Evolutionary conservation across 1,140 invertebrate species (phyloP).

Genomic region (Leptopilina boulardi): DNA sequence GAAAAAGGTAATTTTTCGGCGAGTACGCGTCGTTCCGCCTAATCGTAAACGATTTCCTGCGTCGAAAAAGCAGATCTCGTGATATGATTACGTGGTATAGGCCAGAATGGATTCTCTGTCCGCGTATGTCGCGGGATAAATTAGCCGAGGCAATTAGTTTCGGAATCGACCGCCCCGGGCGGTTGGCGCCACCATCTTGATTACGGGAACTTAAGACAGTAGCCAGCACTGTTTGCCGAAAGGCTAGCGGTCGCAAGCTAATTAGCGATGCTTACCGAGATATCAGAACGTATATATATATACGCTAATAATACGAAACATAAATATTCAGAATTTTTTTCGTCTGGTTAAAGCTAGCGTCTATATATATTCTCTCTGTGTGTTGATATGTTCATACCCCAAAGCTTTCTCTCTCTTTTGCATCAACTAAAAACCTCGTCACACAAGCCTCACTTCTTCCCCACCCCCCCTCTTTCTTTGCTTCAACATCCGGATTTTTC

Average conservation of each 20-base stretch:
- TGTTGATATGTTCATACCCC: not conserved
- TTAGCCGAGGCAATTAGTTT: constrained; percentile 76
- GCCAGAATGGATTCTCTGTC: constrained; percentile 70
- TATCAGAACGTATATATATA: constrained; percentile 71
- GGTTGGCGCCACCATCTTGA: constrained; percentile 76
- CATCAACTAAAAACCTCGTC: not conserved
- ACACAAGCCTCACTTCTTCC: constrained; percentile 5
- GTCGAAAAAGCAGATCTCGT: constrained; percentile 54
- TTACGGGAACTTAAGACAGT: constrained; percentile 72
- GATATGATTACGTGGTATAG: constrained; percentile 61
- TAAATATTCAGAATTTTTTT: constrained; percentile 75
- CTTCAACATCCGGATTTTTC: constrained; percentile 37
- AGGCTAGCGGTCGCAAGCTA: constrained; percentile 71
- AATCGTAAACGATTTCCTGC: constrained; percentile 48
- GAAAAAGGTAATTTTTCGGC: constrained; percentile 30
- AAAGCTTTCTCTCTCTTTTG: not conserved
- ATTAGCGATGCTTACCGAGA: constrained; percentile 76
- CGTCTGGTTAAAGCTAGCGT: constrained; percentile 50
- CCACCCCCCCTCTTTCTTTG: not conserved
- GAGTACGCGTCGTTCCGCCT: constrained; percentile 40
- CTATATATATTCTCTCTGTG: too few relatives aligned
- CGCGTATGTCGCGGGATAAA: constrained; percentile 74
- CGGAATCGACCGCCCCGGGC: constrained; percentile 72
- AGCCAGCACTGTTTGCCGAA: constrained; percentile 75
- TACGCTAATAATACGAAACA: constrained; percentile 75